Conservation (phyloP, 1,140 invertebrate genomes). For the Whitmania pigra region DNA sequence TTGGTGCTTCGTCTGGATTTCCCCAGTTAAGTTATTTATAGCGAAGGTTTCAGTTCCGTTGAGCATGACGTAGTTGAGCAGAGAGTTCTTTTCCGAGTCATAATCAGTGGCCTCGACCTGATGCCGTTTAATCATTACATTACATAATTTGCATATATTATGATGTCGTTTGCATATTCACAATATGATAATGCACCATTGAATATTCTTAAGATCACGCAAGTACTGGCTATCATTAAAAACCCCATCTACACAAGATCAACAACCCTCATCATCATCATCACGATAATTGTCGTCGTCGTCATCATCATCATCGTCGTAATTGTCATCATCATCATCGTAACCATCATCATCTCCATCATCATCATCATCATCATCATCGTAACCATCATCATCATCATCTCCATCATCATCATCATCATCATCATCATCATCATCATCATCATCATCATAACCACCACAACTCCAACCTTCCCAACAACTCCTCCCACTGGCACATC, state of each 20-base stretch:
- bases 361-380: no score
- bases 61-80: neutral
- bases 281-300: no score
- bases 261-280: neutral
- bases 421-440: neutral
- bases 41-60: neutral
- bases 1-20: neutral
- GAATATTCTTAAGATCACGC: no score
- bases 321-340: no score
- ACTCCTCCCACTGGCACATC: neutral
- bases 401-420: constrained; percentile 3
- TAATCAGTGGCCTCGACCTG: neutral
- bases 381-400: neutral
- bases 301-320: no score
- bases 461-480: neutral
- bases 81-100: neutral
- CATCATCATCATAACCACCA: neutral
- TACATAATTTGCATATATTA: no score
- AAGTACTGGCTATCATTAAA: no score
- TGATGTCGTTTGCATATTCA: no score
- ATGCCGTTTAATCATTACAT: no score
- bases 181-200: no score
- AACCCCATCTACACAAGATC: no score
- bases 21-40: constrained; percentile 4
- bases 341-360: no score